phyloP scores from a whole-genome alignment of 2,888 invertebrate genomes.

The Drosophila parthenogenetica region DNA sequence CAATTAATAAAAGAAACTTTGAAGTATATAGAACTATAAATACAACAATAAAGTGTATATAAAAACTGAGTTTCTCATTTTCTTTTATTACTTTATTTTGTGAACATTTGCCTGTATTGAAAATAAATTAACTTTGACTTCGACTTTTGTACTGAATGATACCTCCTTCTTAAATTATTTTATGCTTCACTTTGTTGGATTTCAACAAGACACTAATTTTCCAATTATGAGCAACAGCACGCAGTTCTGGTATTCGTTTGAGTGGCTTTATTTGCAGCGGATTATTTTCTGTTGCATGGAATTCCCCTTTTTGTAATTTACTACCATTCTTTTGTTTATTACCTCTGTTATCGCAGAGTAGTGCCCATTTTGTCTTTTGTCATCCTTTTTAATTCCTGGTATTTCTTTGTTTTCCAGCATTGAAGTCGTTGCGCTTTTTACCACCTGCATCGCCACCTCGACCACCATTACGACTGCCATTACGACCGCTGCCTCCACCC shows the following conservation, averaged over 20 bases:
- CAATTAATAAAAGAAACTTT: no score
- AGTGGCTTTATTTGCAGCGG: background rate
- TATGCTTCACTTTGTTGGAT: background rate
- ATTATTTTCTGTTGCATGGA: background rate
- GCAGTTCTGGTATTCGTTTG: background rate
- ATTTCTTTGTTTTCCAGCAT: background rate
- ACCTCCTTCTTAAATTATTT: background rate
- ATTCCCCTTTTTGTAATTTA: conserved; percentile 1
- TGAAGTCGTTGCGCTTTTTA: conserved; percentile 7
- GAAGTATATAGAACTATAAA: no score
- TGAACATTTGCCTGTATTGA: no score
- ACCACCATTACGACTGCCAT: background rate
- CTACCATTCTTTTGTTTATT: conserved; percentile 6
- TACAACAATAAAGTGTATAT: no score
- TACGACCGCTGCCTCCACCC: background rate
- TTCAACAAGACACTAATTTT: background rate
- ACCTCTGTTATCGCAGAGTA: background rate
- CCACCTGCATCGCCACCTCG: background rate
- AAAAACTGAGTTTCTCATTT: no score
- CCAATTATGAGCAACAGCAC: background rate
- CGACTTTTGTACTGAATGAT: no score
- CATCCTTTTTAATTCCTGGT: background rate
- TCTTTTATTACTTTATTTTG: no score
- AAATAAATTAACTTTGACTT: no score
- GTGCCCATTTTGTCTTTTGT: background rate